Evolutionary conservation across 2,888 invertebrate species (phyloP), one percentile per base, ranked within the genome.

Genomic region (Scaeva pyrastri): DNA sequence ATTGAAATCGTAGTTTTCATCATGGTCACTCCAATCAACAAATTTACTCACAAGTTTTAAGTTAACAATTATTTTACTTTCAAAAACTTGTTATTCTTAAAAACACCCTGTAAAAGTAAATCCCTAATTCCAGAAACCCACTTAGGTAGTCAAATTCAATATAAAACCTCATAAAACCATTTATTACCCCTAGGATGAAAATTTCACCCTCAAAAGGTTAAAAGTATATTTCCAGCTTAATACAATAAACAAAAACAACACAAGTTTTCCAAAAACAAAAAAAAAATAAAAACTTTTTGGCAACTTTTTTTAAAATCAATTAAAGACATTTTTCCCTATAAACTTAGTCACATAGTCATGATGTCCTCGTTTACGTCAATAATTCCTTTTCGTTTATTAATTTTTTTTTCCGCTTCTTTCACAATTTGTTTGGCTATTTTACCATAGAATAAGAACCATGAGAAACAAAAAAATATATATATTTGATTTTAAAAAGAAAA

Each of bases 371-470:
- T 55, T 56, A 36, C 70, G 62, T 62, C 62, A 71, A 77, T 71
- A n/a, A n/a, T n/a, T n/a, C 62, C 62, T 52, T 62, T 64, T 71
- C 45, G 36, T 31, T 71, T 62, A 23, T 60, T 55, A 21, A 62
- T 71, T 66, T 52, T 70, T 52, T 70, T 75, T 74, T 43, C 41
- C 66, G 36, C 66, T 75, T 75, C 58, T 75, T 72, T 64, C 55
- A 56, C 36, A 78, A 78, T 56, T 66, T 58, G 48, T 66, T 41
- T 64, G 72, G 45, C 56, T 41, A 50, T 72, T 64, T 78, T 66
- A 26, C 19, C 23, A 31, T 23, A 60, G 16, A 73, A 73, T n/a
- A n/a, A 10, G 52, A 68, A 36, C 21, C 23, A 6, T n/a, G n/a
- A n/a, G n/a, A n/a, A 55, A 31, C 16, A 66, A 23, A 36, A 31